Evolutionary conservation across 2,888 invertebrate species (phyloP).

Genomic region (Erynnis tages): DNA sequence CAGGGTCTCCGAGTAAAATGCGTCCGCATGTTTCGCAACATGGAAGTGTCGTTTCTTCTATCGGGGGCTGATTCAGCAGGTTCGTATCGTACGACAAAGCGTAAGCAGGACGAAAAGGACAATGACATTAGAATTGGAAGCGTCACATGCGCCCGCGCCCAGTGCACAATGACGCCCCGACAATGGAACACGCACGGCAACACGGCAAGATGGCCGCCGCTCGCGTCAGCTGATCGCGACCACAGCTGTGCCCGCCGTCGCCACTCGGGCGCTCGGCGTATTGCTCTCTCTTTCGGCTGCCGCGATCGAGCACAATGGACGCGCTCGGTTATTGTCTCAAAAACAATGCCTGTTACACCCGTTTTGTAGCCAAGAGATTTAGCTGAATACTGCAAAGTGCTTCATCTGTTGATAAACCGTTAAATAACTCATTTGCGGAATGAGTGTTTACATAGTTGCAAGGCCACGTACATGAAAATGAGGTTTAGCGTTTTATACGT

Average conservation of each 20-base stretch:
- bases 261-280: slow-evolving; percentile 49
- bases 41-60: slow-evolving; percentile 46
- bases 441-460: not conserved
- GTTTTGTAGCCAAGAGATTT: slow-evolving; percentile 18
- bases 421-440: not conserved
- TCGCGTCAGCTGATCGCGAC: slow-evolving; percentile 77
- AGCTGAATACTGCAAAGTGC: not conserved
- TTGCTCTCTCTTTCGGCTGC: slow-evolving; percentile 65
- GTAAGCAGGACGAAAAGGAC: slow-evolving; percentile 52
- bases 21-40: slow-evolving; percentile 61
- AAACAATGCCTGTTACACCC: slow-evolving; percentile 47
- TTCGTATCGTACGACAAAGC: slow-evolving; percentile 46
- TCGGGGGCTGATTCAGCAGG: slow-evolving; percentile 40
- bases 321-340: slow-evolving; percentile 58
- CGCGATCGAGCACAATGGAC: slow-evolving; percentile 56
- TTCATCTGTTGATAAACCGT: not conserved
- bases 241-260: slow-evolving; percentile 62
- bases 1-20: slow-evolving; percentile 68
- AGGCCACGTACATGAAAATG: no score
- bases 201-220: slow-evolving; percentile 76
- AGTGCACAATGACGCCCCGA: slow-evolving; percentile 71
- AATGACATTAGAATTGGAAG: slow-evolving; percentile 71
- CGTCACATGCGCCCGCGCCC: slow-evolving; percentile 59
- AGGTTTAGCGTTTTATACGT: no score
- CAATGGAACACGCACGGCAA: slow-evolving; percentile 69